Base-by-base conservation (phyloP, 2,797 vertebrate species). In the Crocodylus rhombifer region DNA sequence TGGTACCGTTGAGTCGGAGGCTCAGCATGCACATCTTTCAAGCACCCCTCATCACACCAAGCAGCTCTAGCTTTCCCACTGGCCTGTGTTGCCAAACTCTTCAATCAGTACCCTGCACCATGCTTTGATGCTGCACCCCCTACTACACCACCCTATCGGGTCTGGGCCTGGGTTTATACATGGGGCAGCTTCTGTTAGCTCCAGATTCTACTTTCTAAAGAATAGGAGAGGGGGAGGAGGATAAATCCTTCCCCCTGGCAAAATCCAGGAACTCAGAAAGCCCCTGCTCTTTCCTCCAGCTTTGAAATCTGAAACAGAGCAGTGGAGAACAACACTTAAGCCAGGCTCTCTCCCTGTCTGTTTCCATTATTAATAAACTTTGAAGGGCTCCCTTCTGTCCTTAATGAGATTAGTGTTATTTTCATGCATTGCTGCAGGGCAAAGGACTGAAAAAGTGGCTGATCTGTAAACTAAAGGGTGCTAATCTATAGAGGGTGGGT, bases 371-470 rank as follows among this genome's bases (percentile, higher is more conserved):
- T 97, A 97, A 97, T 97, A 97, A 96, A 97, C 96, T 96, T 95
- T 91, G 97, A 97, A 97, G 96, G 95, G 94, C 94, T 96, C 96
- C 96, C 96, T 97, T 97, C 97, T 97, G 96, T 90, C 96, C 96
- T 93, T 97, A 97, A 97, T 97, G 97, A 97, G 97, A 97, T 97
- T 97, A 97, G 97, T 96, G 96, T 97, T 96, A 97, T 97, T 97
- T 97, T 97, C 96, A 96, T 97, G 97, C 94, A 58, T 96, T 93
- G 94, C 97, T 95, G 94, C 94, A 87, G 96, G 96, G 95, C 96
- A 95, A 55, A 93, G 92, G 91, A 90, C 85, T 95, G 95, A 84
- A 95, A 85, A 95, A 95, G 93, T 94, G 96, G 94, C 94, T 95
- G 96, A 96, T 94, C 95, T 97, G 97, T 97, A 96, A 97, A 97